Conservation (phyloP, 2,888 invertebrate genomes). For the Galeopsomyia nigrocyanea region DNA sequence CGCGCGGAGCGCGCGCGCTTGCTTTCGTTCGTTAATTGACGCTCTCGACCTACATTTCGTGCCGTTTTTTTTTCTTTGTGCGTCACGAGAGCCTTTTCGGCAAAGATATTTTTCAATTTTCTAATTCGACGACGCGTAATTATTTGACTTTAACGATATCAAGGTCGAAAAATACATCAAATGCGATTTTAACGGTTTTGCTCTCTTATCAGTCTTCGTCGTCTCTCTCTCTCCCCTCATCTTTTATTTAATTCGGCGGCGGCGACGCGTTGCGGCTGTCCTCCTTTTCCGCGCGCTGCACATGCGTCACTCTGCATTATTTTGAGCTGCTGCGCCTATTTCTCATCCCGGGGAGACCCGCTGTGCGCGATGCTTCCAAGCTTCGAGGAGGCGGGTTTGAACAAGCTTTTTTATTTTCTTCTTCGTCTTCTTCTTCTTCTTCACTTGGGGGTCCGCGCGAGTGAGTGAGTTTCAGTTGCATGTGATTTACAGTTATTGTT, state of each 20-base stretch:
- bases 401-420: too few relatives aligned
- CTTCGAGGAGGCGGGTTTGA: too few relatives aligned
- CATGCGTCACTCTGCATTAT: conserved; percentile 18
- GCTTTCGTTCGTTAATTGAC: too few relatives aligned
- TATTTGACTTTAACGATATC: too few relatives aligned
- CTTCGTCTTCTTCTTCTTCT: too few relatives aligned
- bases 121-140: too few relatives aligned
- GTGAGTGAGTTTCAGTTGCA: too few relatives aligned
- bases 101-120: too few relatives aligned
- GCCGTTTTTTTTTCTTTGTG: conserved; percentile 14
- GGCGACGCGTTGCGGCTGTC: conserved; percentile 8
- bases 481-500: too few relatives aligned
- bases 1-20: too few relatives aligned
- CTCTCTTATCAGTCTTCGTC: conserved; percentile 5
- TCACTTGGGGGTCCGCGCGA: too few relatives aligned
- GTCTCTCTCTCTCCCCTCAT: not conserved
- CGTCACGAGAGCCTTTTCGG: not conserved
- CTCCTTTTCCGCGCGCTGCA: conserved; percentile 23
- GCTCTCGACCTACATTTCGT: conserved; percentile 11
- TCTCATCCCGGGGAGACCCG: not conserved
- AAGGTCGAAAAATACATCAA: too few relatives aligned
- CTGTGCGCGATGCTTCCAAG: not conserved
- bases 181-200: conserved; percentile 16
- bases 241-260: conserved; percentile 40
- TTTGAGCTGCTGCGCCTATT: conserved; percentile 26